Percentiles rank a stretch among this genome's conserved stretches.
Conservation (phyloP, 2,113 vertebrate species). For the Chrysemys picta region DNA sequence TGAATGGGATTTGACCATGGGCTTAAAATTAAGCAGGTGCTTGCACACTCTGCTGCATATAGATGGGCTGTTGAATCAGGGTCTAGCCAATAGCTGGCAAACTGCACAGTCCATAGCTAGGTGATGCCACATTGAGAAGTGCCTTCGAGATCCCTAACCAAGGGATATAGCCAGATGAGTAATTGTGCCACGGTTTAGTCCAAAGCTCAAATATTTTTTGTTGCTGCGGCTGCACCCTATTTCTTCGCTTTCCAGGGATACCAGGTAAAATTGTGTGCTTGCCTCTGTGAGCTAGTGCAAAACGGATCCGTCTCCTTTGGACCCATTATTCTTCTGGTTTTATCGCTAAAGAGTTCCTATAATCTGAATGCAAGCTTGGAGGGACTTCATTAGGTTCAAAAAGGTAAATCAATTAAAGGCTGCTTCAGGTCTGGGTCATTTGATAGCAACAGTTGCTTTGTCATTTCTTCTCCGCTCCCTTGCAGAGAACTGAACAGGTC, state of each 20-base stretch:
- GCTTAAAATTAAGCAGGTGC: background rate
- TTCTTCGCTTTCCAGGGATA: conserved; percentile 14
- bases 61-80: background rate
- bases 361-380: conserved; percentile 43
- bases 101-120: background rate
- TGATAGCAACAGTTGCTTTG: conserved; percentile 30
- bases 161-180: conserved; percentile 38
- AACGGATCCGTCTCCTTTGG: background rate
- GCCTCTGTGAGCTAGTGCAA: background rate
- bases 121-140: background rate
- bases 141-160: background rate
- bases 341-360: conserved; percentile 39
- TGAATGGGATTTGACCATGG: background rate
- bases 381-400: conserved; percentile 60
- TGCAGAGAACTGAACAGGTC: conserved; percentile 29
- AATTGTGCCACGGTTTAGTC: conserved; percentile 31
- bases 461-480: background rate
- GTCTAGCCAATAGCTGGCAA: conserved; percentile 18
- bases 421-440: conserved; percentile 45
- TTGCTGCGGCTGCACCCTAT: background rate
- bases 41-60: background rate
- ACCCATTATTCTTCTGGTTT: conserved; percentile 10
- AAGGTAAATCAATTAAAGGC: conserved; percentile 67
- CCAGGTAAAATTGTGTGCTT: background rate
- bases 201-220: background rate